Evolutionary conservation across 2,888 invertebrate genomes (phyloP).

Genomic region (Drosophila vallismaia): DNA sequence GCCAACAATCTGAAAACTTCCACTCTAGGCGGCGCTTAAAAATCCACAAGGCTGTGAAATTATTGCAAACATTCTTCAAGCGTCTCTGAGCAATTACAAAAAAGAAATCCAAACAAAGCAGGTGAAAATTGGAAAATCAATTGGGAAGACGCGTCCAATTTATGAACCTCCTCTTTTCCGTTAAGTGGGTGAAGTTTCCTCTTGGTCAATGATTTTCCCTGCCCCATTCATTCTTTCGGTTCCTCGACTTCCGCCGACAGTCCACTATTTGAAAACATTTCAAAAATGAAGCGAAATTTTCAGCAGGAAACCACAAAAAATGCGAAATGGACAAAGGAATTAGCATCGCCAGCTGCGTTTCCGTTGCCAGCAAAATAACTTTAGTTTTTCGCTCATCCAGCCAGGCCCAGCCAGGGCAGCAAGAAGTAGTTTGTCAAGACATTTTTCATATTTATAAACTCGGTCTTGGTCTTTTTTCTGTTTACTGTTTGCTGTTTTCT

Average conservation of each 20-base stretch:
- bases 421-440: slow-evolving; percentile 25
- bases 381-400: slow-evolving; percentile 50
- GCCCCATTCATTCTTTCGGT: slow-evolving; percentile 3
- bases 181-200: slow-evolving; percentile 61
- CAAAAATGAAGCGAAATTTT: slow-evolving; percentile 27
- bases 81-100: slow-evolving; percentile 54
- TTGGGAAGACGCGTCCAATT: slow-evolving; percentile 41
- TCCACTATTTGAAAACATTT: slow-evolving; percentile 62
- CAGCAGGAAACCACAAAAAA: slow-evolving; percentile 52
- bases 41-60: slow-evolving; percentile 61
- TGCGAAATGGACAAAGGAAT: slow-evolving; percentile 64
- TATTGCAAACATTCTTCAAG: slow-evolving; percentile 47
- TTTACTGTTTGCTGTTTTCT: no score
- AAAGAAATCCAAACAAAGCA: slow-evolving; percentile 13
- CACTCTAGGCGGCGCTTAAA: slow-evolving; percentile 29
- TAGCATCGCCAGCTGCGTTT: slow-evolving; percentile 68
- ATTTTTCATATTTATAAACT: slow-evolving; percentile 34
- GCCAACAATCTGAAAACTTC: slow-evolving; percentile 30
- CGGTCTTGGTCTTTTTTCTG: not conserved
- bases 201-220: slow-evolving; percentile 38
- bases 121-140: slow-evolving; percentile 64
- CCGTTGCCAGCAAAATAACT: slow-evolving; percentile 64
- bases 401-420: slow-evolving; percentile 8
- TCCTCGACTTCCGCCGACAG: slow-evolving; percentile 54
- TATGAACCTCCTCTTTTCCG: slow-evolving; percentile 31